Percentiles rank a stretch among this genome's conserved stretches.
These are phyloP conservation scores for Aspiorhynchus laticeps DNA, from an alignment of 2,113 vertebrate species.

Conservation along the genomic window DNA sequence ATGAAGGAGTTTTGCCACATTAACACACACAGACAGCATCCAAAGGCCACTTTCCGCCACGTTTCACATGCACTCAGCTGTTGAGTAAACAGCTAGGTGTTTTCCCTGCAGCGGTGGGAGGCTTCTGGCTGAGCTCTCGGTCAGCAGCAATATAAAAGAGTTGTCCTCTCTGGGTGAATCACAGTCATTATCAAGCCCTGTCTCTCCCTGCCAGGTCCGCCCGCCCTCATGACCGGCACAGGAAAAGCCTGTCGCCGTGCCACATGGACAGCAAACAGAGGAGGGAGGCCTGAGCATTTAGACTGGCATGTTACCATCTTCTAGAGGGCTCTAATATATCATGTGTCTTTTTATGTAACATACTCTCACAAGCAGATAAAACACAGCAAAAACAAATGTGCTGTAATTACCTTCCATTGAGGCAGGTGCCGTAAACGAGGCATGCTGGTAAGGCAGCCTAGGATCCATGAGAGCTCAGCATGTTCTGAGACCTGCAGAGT, in stretches of 20 bases:
- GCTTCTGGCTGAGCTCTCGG: constrained; percentile 1
- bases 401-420: constrained; percentile 90
- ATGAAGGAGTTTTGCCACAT: constrained; percentile 51
- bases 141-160: constrained; percentile 46
- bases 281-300: constrained; percentile 6
- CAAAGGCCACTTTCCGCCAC: constrained; percentile 58
- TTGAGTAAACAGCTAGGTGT: constrained; percentile 64
- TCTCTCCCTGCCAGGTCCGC: constrained; percentile 48
- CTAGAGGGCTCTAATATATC: neutral
- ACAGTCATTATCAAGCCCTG: constrained; percentile 48
- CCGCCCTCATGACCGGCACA: constrained; percentile 8
- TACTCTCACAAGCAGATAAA: neutral
- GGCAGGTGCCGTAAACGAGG: constrained; percentile 89
- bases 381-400: neutral
- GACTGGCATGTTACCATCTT: constrained; percentile 14
- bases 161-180: constrained; percentile 41
- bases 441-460: constrained; percentile 89
- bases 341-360: constrained; percentile 16
- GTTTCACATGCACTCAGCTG: constrained; percentile 67
- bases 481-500: constrained; percentile 85
- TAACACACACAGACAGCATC: constrained; percentile 55
- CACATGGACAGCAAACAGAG: constrained; percentile 34
- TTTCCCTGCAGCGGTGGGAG: constrained; percentile 51
- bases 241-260: constrained; percentile 21
- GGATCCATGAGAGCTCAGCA: constrained; percentile 89